phyloP scores from a whole-genome alignment of 2,113 vertebrate species.

The Burhinus bistriatus region DNA sequence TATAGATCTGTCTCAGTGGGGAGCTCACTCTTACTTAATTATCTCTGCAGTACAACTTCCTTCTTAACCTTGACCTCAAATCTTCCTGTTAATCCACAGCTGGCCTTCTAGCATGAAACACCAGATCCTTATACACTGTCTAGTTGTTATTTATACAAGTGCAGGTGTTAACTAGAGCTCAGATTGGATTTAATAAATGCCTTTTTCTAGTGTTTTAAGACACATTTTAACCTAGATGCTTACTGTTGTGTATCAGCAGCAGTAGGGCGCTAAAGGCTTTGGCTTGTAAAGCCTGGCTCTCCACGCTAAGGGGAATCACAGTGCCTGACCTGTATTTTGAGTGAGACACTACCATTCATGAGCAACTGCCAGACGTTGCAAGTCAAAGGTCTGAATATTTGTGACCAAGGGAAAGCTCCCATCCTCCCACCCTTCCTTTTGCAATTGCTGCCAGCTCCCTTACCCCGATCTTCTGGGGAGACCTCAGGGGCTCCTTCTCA shows the following conservation, averaged over 20 bases:
- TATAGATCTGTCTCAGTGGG: neutral
- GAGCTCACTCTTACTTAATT: neutral
- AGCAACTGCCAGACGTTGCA: neutral
- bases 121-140: neutral
- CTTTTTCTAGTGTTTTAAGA: neutral
- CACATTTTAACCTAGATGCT: neutral
- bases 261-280: neutral
- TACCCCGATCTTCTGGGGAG: conserved; percentile 92
- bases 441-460: conserved; percentile 41
- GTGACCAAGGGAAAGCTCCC: neutral
- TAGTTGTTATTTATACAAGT: neutral
- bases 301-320: neutral
- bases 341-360: neutral
- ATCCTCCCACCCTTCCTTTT: neutral
- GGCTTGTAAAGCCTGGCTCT: neutral
- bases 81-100: neutral
- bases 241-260: neutral
- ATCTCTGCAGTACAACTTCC: neutral
- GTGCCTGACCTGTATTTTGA: neutral
- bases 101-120: neutral
- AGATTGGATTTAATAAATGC: neutral
- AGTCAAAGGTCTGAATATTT: neutral
- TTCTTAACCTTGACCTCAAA: neutral
- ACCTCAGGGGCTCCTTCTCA: conserved; percentile 83
- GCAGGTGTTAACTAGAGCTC: neutral